These are phyloP conservation scores for Delia radicum DNA, from an alignment of 1,140 invertebrate species.

Conservation along the genomic window DNA sequence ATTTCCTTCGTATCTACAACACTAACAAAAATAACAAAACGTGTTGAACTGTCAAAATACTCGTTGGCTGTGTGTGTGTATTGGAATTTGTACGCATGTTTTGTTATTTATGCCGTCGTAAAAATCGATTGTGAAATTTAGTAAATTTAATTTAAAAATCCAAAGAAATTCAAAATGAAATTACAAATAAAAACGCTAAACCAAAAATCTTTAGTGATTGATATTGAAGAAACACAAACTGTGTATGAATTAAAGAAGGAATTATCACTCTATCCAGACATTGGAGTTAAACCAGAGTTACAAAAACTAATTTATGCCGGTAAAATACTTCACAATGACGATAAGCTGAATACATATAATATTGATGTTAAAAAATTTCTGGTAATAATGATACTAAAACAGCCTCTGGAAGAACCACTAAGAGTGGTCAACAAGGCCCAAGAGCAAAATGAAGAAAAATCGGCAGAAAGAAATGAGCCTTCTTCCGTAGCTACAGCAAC, in stretches of 20 bases:
- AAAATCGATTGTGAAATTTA: not conserved
- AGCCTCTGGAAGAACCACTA: slow-evolving; percentile 13
- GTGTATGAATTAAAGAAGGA: slow-evolving; percentile 30
- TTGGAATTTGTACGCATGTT: not conserved
- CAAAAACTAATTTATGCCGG: slow-evolving; percentile 60
- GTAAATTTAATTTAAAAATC: not conserved
- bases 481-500: not conserved
- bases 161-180: slow-evolving; percentile 28
- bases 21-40: not conserved
- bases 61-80: not conserved
- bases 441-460: not conserved
- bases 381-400: slow-evolving; percentile 75
- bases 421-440: not conserved
- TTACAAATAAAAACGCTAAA: slow-evolving; percentile 30
- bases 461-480: not conserved
- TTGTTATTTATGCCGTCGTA: not conserved
- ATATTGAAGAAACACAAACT: slow-evolving; percentile 28
- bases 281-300: slow-evolving; percentile 26
- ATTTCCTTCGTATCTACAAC: not conserved
- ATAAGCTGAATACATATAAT: slow-evolving; percentile 79
- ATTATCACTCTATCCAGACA: slow-evolving; percentile 25
- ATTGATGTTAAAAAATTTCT: slow-evolving; percentile 97
- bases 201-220: slow-evolving; percentile 25
- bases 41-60: not conserved
- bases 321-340: slow-evolving; percentile 87